Base-by-base conservation (phyloP, 2,888 invertebrate species). In the Diachrysia chrysitis region DNA sequence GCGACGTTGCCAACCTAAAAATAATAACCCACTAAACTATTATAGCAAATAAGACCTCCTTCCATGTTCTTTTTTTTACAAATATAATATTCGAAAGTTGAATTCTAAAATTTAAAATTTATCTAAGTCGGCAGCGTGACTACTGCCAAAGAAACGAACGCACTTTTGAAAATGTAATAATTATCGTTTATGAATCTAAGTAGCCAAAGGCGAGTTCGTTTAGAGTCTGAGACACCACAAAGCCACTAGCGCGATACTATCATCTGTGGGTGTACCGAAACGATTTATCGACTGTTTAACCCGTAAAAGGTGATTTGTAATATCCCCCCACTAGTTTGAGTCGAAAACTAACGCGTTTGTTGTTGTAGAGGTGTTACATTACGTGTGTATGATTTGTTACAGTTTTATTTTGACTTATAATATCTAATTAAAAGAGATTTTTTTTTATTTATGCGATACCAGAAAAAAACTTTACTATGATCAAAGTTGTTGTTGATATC, bases 241-340 rank as follows among this genome's bases (percentile, higher is more conserved):
- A 85, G 84, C 81, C 85, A 86, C 87, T 88, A 89, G 87, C 85
- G 85, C 87, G 93, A 93, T 92, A 87, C 76, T 84, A 92, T 91
- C 92, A 81, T 77, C 85, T 83, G 93, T 92, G 92, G 92, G 91
- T 90, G 92, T 89, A 92, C 86, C 85, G 83, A 85, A 85, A 87
- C 90, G 91, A 93, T 92, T 92, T 92, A 92, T 91, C 87, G 89
- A 87, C 89, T 87, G 86, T 87, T 90, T 90, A 86, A 87, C 87
- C 91, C 88, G 88, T 89, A 91, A 87, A 89, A 88, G 90, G 91
- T 92, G 90, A 92, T 92, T 93, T 90, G 92, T 92, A 90, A 90
- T 87, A 81, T 78, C 74, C 82, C 84, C 78, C 85, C 83, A 83
- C 87, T 84, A 83, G 75, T 81, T 66, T 74, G 73, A 80, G 78